Evolutionary conservation across 2,113 vertebrate genomes (phyloP).

Genomic region (Gymnocephalus cernua): DNA sequence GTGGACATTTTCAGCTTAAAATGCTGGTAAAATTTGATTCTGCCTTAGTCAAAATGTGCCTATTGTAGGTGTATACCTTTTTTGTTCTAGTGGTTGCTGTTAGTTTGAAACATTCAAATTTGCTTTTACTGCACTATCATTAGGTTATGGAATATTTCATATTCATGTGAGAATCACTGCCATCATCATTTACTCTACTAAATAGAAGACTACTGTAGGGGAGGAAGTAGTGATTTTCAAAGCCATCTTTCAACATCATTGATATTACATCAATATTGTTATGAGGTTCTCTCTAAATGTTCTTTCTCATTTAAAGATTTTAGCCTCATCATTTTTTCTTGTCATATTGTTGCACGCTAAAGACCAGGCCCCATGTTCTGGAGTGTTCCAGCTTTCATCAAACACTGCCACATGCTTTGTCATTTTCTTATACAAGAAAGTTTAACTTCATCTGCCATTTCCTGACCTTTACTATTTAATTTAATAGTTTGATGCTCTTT

Average conservation of each 20-base stretch:
- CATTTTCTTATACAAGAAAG: not conserved
- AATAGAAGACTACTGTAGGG: not conserved
- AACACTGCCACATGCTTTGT: not conserved
- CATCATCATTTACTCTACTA: not conserved
- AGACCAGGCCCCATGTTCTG: not conserved
- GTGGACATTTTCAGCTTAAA: not conserved
- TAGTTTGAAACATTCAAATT: not conserved
- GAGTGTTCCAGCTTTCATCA: not conserved
- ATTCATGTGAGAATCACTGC: not conserved
- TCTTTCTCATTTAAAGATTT: not conserved
- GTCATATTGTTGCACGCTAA: not conserved
- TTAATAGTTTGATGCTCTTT: not conserved
- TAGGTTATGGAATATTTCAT: not conserved
- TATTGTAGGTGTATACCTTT: not conserved
- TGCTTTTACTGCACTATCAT: not conserved
- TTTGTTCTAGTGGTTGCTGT: not conserved
- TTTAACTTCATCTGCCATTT: not conserved
- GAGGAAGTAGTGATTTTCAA: not conserved
- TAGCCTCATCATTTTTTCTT: not conserved
- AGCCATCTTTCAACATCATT: not conserved
- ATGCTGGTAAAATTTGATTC: not conserved
- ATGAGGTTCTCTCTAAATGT: not conserved
- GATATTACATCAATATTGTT: not conserved
- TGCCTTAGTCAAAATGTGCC: not conserved
- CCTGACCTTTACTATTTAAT: slow-evolving; percentile 9